Conservation (phyloP, 1,140 invertebrate species). For the Alviniconcha marisindica region DNA sequence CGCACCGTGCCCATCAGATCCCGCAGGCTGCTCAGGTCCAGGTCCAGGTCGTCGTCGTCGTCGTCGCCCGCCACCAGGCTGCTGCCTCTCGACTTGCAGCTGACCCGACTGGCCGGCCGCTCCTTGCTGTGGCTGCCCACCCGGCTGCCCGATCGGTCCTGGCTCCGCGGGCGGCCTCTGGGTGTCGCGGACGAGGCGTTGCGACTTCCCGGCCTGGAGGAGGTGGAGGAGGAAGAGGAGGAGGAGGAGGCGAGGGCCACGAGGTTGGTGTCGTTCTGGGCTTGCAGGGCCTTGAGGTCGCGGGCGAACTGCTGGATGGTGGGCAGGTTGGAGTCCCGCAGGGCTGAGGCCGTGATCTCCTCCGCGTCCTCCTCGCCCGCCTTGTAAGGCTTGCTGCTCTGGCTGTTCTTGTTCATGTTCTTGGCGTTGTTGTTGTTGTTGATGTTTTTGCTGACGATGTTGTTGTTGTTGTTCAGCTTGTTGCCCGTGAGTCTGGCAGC, state of each 20-base stretch:
- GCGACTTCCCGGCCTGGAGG: conserved; percentile 13
- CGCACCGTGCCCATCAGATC: conserved; percentile 35
- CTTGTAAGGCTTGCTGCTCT: not conserved
- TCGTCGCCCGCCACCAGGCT: not conserved
- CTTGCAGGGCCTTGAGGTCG: not conserved
- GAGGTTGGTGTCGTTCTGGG: conserved; percentile 24
- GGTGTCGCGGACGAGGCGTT: not conserved
- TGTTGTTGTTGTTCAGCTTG: conserved; percentile 2
- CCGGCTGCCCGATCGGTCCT: not conserved
- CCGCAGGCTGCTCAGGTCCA: conserved; percentile 29
- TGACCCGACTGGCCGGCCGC: conserved; percentile 16
- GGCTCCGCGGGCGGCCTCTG: not conserved
- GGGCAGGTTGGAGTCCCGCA: conserved; percentile 30
- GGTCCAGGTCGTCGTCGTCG: conserved; percentile 22
- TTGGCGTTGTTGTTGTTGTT: not conserved
- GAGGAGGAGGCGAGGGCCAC: not conserved
- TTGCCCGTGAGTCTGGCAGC: not conserved
- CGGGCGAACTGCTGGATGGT: not conserved
- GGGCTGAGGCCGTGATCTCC: not conserved
- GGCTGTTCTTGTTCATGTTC: not conserved
- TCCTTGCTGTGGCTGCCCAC: conserved; percentile 13
- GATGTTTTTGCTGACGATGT: not conserved
- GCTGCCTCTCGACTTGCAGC: not conserved
- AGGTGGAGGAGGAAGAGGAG: not conserved
- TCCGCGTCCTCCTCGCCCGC: not conserved